phyloP scores from a whole-genome alignment of 1,140 invertebrate genomes.

The Hestina assimilis region DNA sequence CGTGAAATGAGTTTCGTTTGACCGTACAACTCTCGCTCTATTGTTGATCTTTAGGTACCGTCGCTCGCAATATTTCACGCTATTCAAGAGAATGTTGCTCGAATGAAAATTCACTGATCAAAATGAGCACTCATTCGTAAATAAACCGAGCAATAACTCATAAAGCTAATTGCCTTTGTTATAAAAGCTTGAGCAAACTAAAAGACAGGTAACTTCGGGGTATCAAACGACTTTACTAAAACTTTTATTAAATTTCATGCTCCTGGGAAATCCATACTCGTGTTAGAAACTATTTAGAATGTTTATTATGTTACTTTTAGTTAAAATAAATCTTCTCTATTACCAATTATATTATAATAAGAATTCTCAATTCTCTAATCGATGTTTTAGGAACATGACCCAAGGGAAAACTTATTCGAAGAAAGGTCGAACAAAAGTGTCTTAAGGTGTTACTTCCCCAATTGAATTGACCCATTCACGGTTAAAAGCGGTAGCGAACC shows the following conservation, averaged over 20 bases:
- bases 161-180: conserved; percentile 9
- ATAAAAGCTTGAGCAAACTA: conserved; percentile 8
- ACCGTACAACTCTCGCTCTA: neutral
- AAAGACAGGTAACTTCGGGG: conserved; percentile 1
- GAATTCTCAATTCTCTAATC: too few species aligned
- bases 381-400: too few species aligned
- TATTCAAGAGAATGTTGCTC: neutral
- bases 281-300: conserved; percentile 4
- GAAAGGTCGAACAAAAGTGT: too few species aligned
- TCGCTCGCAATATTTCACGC: conserved; percentile 2
- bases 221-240: conserved; percentile 12
- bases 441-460: too few species aligned
- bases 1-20: conserved; percentile 28
- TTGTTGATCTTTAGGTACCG: conserved; percentile 14
- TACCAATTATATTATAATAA: too few species aligned
- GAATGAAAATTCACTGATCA: neutral
- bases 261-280: conserved; percentile 13
- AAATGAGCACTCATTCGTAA: neutral
- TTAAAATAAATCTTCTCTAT: too few species aligned
- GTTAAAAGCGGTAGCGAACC: too few species aligned
- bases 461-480: too few species aligned
- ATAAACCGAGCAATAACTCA: conserved; percentile 1
- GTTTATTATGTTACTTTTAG: neutral
- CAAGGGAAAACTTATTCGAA: too few species aligned
- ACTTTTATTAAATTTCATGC: conserved; percentile 14